A percentile compares a stretch with the other conserved stretches of the same genome.
These are phyloP conservation scores for Eucidaris tribuloides DNA, from an alignment of 35 echinoderm and acorn worm species.

Conservation along the genomic window DNA sequence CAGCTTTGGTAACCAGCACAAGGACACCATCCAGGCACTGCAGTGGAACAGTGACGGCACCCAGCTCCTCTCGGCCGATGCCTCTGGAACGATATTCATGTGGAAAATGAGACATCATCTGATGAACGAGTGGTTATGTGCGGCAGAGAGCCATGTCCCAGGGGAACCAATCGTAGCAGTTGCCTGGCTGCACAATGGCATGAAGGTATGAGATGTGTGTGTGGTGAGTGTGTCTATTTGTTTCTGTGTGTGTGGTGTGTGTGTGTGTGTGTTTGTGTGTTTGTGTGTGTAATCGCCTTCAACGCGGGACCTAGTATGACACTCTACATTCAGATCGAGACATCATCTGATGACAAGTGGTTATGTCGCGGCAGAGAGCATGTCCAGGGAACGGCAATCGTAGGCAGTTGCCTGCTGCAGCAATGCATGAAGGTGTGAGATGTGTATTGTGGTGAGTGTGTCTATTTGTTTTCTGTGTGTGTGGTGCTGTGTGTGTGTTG, in stretches of 20 bases:
- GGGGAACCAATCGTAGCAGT: constrained; percentile 80
- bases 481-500: no score
- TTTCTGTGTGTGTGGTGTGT: no score
- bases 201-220: constrained; percentile 89
- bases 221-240: no score
- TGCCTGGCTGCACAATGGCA: constrained; percentile 75
- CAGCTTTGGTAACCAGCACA: constrained; percentile 74
- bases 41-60: constrained; percentile 85
- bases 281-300: constrained; percentile 73
- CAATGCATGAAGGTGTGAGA: constrained; percentile 63
- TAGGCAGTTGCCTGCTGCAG: constrained; percentile 60
- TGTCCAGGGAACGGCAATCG: constrained; percentile 56
- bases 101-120: constrained; percentile 94
- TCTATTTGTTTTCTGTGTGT: no score
- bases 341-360: constrained; percentile 82
- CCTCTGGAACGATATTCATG: constrained; percentile 46
- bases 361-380: constrained; percentile 47
- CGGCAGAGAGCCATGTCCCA: constrained; percentile 55
- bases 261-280: no score
- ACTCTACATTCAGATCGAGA: no score
- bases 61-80: constrained; percentile 74
- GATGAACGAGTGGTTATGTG: constrained; percentile 82
- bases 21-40: constrained; percentile 73
- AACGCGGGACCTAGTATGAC: no score
- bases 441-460: no score